phyloP scores from a whole-genome alignment of 1,140 invertebrate genomes.

The Sycobia sp. region DNA sequence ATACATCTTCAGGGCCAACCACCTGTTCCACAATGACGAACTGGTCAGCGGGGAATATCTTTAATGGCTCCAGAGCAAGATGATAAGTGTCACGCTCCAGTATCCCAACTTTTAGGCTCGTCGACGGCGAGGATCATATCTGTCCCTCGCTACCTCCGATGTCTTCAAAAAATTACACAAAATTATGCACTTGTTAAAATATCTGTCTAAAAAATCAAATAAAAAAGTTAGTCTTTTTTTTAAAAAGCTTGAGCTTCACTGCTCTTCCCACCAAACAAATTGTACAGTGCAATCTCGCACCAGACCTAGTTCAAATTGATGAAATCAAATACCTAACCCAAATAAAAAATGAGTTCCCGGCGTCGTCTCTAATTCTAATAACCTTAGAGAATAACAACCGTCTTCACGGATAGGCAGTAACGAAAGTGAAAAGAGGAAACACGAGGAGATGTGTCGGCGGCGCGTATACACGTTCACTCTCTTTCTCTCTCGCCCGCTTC shows the following conservation, averaged over 20 bases:
- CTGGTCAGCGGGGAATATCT: slow-evolving; percentile 60
- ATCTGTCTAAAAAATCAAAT: neutral
- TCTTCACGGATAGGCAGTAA: slow-evolving; percentile 10
- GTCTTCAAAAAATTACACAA: neutral
- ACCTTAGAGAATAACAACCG: slow-evolving; percentile 29
- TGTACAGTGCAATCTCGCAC: no score
- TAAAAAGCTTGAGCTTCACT: no score
- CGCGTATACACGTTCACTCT: slow-evolving; percentile 7
- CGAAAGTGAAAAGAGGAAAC: slow-evolving; percentile 35
- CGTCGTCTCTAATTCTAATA: no score
- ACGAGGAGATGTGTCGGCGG: slow-evolving; percentile 24
- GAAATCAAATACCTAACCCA: no score
- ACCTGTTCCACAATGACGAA: slow-evolving; percentile 58
- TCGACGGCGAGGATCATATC: slow-evolving; percentile 34
- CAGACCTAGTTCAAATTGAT: no score
- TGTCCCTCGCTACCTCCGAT: slow-evolving; percentile 23
- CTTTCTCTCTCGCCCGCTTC: no score
- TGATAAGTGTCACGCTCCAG: slow-evolving; percentile 61
- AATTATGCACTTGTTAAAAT: neutral
- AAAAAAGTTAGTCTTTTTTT: neutral
- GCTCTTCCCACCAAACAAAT: neutral
- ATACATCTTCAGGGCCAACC: slow-evolving; percentile 55
- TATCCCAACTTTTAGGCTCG: slow-evolving; percentile 47
- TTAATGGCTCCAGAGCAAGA: slow-evolving; percentile 56
- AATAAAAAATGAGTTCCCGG: no score